These are phyloP conservation scores for Rhodophaea formosa DNA, from an alignment of 2,888 invertebrate species.

Conservation along the genomic window DNA sequence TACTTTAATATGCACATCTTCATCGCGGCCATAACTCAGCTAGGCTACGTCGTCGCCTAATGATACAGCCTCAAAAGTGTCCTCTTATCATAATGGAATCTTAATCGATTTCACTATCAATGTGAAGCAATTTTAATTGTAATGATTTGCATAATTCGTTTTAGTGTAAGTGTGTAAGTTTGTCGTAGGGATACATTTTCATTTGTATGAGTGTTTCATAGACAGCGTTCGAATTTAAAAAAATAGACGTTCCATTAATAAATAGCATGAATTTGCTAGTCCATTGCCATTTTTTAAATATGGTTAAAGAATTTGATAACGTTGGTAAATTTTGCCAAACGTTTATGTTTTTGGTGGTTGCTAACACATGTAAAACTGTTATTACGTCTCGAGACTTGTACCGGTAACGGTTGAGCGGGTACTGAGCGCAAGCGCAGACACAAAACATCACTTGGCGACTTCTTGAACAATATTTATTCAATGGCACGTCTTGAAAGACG, in stretches of 20 bases:
- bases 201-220: too few relatives aligned
- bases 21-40: constrained; percentile 48
- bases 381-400: neutral
- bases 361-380: too few relatives aligned
- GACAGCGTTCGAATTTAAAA: too few relatives aligned
- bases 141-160: constrained; percentile 66
- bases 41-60: constrained; percentile 50
- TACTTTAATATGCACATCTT: constrained; percentile 24
- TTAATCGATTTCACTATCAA: constrained; percentile 68
- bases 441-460: constrained; percentile 76
- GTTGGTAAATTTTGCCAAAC: too few relatives aligned
- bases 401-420: neutral
- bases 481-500: constrained; percentile 61
- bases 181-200: constrained; percentile 25
- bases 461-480: constrained; percentile 77
- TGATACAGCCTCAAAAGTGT: constrained; percentile 61
- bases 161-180: constrained; percentile 65
- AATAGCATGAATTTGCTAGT: too few relatives aligned
- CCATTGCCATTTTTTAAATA: too few relatives aligned
- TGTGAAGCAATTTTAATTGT: constrained; percentile 75
- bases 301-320: too few relatives aligned
- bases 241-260: too few relatives aligned
- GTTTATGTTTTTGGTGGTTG: too few relatives aligned
- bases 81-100: constrained; percentile 74
- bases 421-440: constrained; percentile 57